Evolutionary conservation across 2,888 invertebrate species (phyloP).

Genomic region (Lasioglossum lativentre): DNA sequence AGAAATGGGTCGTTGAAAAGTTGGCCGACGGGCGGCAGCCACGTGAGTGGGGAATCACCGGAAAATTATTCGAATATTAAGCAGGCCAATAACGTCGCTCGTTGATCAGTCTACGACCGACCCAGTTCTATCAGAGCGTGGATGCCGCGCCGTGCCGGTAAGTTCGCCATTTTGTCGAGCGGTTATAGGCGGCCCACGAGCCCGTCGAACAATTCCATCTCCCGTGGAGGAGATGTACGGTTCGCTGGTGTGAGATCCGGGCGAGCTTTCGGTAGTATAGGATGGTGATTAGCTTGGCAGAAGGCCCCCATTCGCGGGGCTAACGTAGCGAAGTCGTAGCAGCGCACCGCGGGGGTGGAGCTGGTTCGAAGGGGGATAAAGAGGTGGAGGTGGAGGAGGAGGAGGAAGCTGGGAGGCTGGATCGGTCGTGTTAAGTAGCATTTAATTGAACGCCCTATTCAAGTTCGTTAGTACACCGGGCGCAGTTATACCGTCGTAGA

Average conservation of each 20-base stretch:
- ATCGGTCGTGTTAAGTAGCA: conserved; percentile 77
- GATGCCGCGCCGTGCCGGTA: conserved; percentile 32
- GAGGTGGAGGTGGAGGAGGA: not conserved
- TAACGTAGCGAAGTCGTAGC: conserved; percentile 34
- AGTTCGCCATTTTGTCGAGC: conserved; percentile 57
- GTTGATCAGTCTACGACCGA: conserved; percentile 37
- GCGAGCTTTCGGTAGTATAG: conserved; percentile 38
- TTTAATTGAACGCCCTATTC: conserved; percentile 81
- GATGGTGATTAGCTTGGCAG: conserved; percentile 74
- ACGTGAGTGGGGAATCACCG: conserved; percentile 44
- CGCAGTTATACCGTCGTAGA: conserved; percentile 74
- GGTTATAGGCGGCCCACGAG: conserved; percentile 44
- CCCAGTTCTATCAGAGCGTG: conserved; percentile 45
- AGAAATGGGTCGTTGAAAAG: conserved; percentile 3
- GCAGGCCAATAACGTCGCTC: conserved; percentile 42
- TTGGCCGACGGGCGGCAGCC: not conserved
- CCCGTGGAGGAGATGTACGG: conserved; percentile 58
- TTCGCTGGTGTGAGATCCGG: conserved; percentile 43
- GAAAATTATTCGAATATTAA: conserved; percentile 54
- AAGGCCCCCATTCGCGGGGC: conserved; percentile 46
- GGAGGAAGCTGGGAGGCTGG: not conserved
- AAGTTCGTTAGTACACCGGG: conserved; percentile 78
- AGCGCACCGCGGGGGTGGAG: not conserved
- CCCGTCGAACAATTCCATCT: conserved; percentile 73
- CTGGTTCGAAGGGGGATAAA: not conserved